Conservation (phyloP, 2,797 vertebrate species). For the Oryzias dopingdopingensis region DNA sequence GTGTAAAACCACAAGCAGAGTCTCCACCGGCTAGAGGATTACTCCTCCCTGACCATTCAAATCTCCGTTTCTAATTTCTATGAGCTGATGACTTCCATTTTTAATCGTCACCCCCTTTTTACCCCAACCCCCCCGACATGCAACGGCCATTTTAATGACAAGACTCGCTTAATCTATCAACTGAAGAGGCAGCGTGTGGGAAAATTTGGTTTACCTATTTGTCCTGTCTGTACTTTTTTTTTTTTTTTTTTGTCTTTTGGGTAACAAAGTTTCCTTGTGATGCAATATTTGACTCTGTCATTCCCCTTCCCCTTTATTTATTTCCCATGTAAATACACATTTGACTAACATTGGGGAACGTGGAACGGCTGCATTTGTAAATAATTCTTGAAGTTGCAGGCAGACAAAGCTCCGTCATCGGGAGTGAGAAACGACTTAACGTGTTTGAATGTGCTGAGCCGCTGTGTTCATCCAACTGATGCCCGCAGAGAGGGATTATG, state of each 20-base stretch:
- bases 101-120: slow-evolving; percentile 36
- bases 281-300: slow-evolving; percentile 64
- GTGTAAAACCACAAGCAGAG: slow-evolving; percentile 19
- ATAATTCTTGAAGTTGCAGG: slow-evolving; percentile 63
- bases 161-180: slow-evolving; percentile 43
- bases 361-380: slow-evolving; percentile 62
- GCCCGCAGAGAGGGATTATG: slow-evolving; percentile 57
- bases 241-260: slow-evolving; percentile 27
- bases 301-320: slow-evolving; percentile 62
- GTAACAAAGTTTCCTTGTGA: slow-evolving; percentile 57
- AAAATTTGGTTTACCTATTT: slow-evolving; percentile 72
- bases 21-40: slow-evolving; percentile 12
- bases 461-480: slow-evolving; percentile 51
- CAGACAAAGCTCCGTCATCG: slow-evolving; percentile 32
- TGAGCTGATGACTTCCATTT: slow-evolving; percentile 39
- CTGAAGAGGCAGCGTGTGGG: slow-evolving; percentile 40
- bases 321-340: slow-evolving; percentile 76
- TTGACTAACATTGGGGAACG: slow-evolving; percentile 62
- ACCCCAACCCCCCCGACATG: slow-evolving; percentile 45
- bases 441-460: slow-evolving; percentile 45
- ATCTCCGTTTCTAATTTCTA: slow-evolving; percentile 17
- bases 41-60: slow-evolving; percentile 21
- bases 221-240: slow-evolving; percentile 69
- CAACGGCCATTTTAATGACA: slow-evolving; percentile 48
- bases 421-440: slow-evolving; percentile 33